Conservation (phyloP, 1,140 invertebrate species). For the Sipha flava region DNA sequence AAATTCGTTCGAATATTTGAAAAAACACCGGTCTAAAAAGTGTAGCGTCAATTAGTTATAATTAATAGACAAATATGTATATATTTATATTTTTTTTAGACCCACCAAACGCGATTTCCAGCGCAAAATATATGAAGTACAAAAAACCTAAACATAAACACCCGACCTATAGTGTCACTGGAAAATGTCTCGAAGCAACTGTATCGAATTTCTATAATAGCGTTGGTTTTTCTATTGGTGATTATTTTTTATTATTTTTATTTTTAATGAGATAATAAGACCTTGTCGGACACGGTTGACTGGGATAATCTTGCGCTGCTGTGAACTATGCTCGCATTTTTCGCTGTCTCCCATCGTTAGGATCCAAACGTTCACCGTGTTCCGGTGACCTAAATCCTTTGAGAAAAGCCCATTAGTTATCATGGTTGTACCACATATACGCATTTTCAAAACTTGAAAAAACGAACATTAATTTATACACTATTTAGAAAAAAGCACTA, state of each 20-base stretch:
- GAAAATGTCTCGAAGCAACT: neutral
- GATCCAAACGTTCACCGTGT: neutral
- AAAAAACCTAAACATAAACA: neutral
- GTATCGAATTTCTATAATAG: conserved; percentile 15
- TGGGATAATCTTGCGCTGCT: neutral
- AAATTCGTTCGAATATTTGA: too few relatives aligned
- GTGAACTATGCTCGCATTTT: conserved; percentile 21
- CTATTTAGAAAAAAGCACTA: neutral
- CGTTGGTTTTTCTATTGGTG: neutral
- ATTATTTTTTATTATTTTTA: neutral
- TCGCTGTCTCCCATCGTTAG: neutral
- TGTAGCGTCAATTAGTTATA: neutral
- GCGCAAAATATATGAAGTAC: too few relatives aligned
- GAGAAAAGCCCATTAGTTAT: neutral
- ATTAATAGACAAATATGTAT: neutral
- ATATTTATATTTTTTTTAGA: neutral
- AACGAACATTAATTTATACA: neutral
- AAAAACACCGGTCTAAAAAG: neutral
- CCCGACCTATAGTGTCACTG: neutral
- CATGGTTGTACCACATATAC: neutral
- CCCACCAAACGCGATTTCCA: neutral
- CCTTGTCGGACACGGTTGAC: neutral
- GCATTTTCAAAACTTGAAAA: neutral
- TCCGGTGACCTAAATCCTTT: conserved; percentile 1
- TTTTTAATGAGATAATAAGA: conserved; percentile 21